These are phyloP conservation scores for Amiota minor DNA, from an alignment of 2,888 invertebrate species.

Conservation along the genomic window DNA sequence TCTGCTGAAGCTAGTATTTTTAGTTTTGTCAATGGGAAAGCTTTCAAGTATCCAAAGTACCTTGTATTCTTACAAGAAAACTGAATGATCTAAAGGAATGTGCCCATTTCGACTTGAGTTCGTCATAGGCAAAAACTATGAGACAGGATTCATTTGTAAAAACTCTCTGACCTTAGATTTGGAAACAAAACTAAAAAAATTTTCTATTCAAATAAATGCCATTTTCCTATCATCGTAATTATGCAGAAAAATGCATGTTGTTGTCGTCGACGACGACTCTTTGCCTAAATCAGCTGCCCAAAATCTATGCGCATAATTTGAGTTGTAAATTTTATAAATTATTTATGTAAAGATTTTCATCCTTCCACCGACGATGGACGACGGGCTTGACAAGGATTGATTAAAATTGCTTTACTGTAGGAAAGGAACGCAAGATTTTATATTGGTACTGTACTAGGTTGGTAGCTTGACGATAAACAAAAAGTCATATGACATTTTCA, in stretches of 20 bases:
- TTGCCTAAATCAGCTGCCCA: slow-evolving; percentile 7
- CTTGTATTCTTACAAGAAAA: too few relatives aligned
- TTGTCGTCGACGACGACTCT: too few relatives aligned
- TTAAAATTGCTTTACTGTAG: slow-evolving; percentile 1
- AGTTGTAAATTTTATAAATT: neutral
- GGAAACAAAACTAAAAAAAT: neutral
- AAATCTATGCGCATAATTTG: slow-evolving; percentile 27
- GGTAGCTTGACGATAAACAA: slow-evolving; percentile 1
- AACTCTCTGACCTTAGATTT: too few relatives aligned
- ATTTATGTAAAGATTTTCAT: neutral
- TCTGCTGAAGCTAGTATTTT: too few relatives aligned
- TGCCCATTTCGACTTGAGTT: too few relatives aligned
- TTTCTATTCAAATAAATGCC: slow-evolving; percentile 2
- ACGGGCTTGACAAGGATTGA: slow-evolving; percentile 21
- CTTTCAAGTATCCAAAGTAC: too few relatives aligned
- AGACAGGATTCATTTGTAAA: too few relatives aligned
- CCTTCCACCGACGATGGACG: neutral
- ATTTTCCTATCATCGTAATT: neutral
- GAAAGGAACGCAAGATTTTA: neutral
- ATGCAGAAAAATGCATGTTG: slow-evolving; percentile 6
- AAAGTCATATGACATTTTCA: slow-evolving; percentile 11
- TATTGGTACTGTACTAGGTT: neutral
- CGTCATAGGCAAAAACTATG: too few relatives aligned
- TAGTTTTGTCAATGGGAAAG: too few relatives aligned
- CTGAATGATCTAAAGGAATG: too few relatives aligned